These are phyloP conservation scores for Sitta carolinensis DNA, from an alignment of 2,797 vertebrate genomes.

Conservation along the genomic window DNA sequence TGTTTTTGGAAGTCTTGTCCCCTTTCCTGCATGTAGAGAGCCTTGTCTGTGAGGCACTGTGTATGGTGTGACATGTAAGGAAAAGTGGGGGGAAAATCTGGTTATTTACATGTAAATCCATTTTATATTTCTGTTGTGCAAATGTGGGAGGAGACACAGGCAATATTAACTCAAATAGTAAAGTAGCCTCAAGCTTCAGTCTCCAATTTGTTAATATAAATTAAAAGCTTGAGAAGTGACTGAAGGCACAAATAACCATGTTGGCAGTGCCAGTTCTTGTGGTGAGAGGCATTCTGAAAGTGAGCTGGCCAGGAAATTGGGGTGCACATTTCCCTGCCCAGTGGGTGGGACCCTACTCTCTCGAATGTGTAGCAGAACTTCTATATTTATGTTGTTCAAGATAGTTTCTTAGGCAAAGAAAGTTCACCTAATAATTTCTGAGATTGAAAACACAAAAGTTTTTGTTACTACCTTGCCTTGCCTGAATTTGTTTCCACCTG, in stretches of 20 bases:
- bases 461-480: background rate
- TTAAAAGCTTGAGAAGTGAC: too few species aligned
- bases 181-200: background rate
- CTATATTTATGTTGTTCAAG: background rate
- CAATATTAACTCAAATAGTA: too few species aligned
- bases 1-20: background rate
- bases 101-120: background rate
- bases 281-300: background rate
- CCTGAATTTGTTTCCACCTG: background rate
- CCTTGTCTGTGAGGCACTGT: background rate
- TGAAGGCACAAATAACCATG: background rate
- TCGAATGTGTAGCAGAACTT: rapidly evolving
- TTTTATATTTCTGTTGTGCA: background rate
- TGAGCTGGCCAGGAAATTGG: background rate
- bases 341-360: background rate
- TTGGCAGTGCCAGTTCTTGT: background rate
- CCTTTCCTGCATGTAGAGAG: rapidly evolving
- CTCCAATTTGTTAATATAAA: background rate
- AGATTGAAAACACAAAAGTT: rapidly evolving
- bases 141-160: rapidly evolving
- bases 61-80: rapidly evolving
- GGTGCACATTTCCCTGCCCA: too few species aligned
- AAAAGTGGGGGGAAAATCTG: background rate
- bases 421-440: background rate
- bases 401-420: background rate